Conservation (phyloP, 2,113 vertebrate genomes). For the Catharus minimus region DNA sequence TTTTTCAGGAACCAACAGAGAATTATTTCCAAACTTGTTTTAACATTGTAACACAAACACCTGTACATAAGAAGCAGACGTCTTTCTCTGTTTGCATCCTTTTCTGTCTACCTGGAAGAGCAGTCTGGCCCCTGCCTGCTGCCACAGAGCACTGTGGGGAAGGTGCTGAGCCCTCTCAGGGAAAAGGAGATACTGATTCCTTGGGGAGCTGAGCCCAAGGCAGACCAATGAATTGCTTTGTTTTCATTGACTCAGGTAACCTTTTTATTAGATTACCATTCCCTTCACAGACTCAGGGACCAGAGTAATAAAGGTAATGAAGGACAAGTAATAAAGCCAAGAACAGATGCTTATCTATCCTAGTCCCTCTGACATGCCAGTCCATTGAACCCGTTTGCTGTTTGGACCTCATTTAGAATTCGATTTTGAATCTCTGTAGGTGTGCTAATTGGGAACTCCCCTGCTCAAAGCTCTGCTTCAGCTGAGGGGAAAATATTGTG, state of each 20-base stretch:
- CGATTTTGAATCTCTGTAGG: accelerated
- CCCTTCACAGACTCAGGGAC: background rate
- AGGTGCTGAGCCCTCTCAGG: background rate
- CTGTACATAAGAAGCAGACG: background rate
- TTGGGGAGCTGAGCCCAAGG: background rate
- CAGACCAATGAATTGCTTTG: background rate
- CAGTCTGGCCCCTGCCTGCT: background rate
- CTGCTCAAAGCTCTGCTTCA: background rate
- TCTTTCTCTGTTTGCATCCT: background rate
- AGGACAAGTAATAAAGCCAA: background rate
- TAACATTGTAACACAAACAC: background rate
- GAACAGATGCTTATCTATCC: background rate
- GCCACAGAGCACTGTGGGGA: background rate
- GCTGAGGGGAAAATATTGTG: background rate
- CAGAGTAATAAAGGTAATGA: background rate
- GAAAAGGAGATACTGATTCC: background rate
- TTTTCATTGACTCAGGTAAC: background rate
- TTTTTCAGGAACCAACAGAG: background rate
- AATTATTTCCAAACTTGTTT: background rate
- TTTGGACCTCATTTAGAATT: background rate
- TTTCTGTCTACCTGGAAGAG: background rate
- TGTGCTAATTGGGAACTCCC: background rate
- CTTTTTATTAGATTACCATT: background rate
- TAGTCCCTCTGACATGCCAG: background rate
- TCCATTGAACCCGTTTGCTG: background rate